These are phyloP conservation scores for Neodiprion pinetum DNA, from an alignment of 1,140 invertebrate genomes.

Conservation along the genomic window DNA sequence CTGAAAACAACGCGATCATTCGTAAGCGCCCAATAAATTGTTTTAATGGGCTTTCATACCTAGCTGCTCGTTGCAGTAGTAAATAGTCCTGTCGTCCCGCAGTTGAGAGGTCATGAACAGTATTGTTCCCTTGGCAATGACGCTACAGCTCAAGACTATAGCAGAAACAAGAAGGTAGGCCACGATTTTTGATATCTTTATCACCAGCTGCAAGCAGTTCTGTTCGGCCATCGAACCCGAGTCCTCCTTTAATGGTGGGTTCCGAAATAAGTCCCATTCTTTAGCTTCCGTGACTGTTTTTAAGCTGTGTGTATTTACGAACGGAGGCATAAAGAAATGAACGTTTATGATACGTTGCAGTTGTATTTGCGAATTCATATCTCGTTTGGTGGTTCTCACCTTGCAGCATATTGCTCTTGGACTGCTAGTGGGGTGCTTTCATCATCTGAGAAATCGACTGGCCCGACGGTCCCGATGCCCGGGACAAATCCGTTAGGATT, in stretches of 20 bases:
- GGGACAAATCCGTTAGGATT: too few species aligned
- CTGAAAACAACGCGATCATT: slow-evolving; percentile 9
- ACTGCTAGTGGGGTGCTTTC: slow-evolving; percentile 78
- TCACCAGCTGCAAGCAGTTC: slow-evolving; percentile 78
- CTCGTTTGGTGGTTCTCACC: slow-evolving; percentile 59
- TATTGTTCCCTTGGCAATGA: slow-evolving; percentile 80
- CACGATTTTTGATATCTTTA: slow-evolving; percentile 80
- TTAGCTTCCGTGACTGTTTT: slow-evolving; percentile 68
- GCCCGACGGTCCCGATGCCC: slow-evolving; percentile 62
- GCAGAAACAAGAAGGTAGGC: slow-evolving; percentile 82
- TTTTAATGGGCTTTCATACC: slow-evolving; percentile 60
- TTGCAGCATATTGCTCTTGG: slow-evolving; percentile 79
- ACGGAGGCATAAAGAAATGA: too few species aligned
- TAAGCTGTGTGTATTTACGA: too few species aligned
- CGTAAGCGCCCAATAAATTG: neutral
- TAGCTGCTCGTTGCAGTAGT: slow-evolving; percentile 79
- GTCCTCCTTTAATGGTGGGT: slow-evolving; percentile 80
- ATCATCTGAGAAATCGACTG: slow-evolving; percentile 77
- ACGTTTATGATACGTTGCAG: too few species aligned
- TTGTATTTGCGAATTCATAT: too few species aligned
- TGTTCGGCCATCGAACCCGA: slow-evolving; percentile 85
- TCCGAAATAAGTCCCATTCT: slow-evolving; percentile 92
- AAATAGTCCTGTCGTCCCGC: slow-evolving; percentile 69
- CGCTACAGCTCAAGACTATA: slow-evolving; percentile 77
- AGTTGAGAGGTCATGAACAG: slow-evolving; percentile 89